Base-by-base conservation (phyloP, 2,888 invertebrate genomes). In the Sarcophaga rosellei region DNA sequence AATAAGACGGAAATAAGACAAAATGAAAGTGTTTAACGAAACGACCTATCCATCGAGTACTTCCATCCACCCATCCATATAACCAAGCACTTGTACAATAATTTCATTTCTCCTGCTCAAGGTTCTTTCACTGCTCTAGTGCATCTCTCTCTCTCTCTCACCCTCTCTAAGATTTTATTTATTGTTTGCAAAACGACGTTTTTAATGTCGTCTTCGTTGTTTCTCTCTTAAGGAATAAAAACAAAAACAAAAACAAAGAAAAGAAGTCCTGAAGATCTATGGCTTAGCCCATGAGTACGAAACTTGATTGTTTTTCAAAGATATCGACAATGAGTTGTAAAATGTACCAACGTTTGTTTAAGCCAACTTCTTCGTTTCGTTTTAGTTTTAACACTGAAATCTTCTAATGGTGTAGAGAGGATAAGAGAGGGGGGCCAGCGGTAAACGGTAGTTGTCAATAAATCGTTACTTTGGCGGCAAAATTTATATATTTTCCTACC, bases 401-500 rank as follows among this genome's bases (percentile, higher is more conserved):
- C 66, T 81, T 20, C 59, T 61, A n/a, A 25, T 69, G 62, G 70
- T 66, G 61, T 61, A 69, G 5, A 53, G 21, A 25, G 63, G 15
- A 35, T 65, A 17, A 20, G 66, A 45, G 4, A 47, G 61, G 66
- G 78, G 45, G 25, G 21, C 11, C 10, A 45, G 25, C 8, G 47
- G 6, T 20, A 53, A 44, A 35, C 44, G 61, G 70, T 53, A 80
- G 65, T 90, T 92, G 92, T 93, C 93, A 93, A 93, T 93, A 93
- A 93, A 93, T 93, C 92, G 92, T 92, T 89, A 86, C 89, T 88
- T 89, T 90, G 88, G 90, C 89, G 88, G 86, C 87, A 86, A 81
- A 84, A 79, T 70, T 53, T 15, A 53, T 53, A 53, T 17, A 70
- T 75, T 72, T 77, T 79, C 69, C 53, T 77, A 81, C 66, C 15